Percentiles rank a stretch among this genome's conserved stretches.
These are phyloP conservation scores for Nyctibius grandis DNA, from an alignment of 2,797 vertebrate genomes.

Conservation along the genomic window DNA sequence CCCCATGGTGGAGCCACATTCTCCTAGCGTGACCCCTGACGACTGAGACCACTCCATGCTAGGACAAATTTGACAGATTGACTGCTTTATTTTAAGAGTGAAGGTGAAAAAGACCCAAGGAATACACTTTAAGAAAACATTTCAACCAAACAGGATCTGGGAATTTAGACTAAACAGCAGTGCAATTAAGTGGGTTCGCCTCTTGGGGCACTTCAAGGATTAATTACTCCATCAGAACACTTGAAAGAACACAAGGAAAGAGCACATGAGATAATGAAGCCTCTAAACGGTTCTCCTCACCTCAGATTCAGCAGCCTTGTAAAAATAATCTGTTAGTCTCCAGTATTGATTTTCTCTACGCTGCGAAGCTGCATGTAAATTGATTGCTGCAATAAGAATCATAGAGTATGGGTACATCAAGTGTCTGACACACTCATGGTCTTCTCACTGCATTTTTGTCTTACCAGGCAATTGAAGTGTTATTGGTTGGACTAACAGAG, in stretches of 20 bases:
- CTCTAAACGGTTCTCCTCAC: not conserved
- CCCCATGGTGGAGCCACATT: not conserved
- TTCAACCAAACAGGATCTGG: not conserved
- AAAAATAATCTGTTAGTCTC: conserved; percentile 4
- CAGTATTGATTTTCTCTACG: not conserved
- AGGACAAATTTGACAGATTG: not conserved
- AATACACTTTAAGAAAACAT: not conserved
- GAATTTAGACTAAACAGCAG: not conserved
- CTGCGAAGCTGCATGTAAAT: not conserved
- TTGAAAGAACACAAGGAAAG: not conserved
- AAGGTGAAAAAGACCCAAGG: not conserved
- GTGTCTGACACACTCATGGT: not conserved
- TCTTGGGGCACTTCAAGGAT: conserved; percentile 35
- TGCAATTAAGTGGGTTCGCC: not conserved
- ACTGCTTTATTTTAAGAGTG: not conserved
- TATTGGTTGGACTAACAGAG: not conserved
- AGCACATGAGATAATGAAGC: not conserved
- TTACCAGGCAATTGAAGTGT: not conserved
- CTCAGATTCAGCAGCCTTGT: not conserved
- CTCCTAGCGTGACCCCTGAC: not conserved
- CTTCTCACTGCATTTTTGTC: not conserved
- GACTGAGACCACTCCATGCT: not conserved
- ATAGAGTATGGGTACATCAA: not conserved
- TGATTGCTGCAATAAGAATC: not conserved
- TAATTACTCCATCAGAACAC: conserved; percentile 27